Evolutionary conservation across 2,888 invertebrate species (phyloP).

Genomic region (Plagiodera versicolora): DNA sequence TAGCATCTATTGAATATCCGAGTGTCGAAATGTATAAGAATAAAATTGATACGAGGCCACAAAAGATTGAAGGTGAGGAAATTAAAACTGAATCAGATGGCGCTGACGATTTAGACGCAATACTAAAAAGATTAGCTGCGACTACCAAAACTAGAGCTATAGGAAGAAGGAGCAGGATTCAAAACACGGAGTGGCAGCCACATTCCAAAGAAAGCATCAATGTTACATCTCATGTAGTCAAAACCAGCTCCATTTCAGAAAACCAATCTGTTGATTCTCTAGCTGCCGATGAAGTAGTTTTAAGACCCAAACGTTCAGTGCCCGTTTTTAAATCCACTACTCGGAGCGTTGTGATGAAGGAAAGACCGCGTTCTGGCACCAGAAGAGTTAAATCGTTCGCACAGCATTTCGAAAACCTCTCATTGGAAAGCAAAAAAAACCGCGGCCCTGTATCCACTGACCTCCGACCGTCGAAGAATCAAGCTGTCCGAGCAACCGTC

Average conservation of each 20-base stretch:
- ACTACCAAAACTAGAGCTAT: background rate
- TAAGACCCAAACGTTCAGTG: background rate
- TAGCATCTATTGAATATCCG: too few species aligned
- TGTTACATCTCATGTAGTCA: too few species aligned
- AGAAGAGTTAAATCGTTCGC: constrained; percentile 28
- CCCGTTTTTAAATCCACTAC: background rate
- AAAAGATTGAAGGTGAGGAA: background rate
- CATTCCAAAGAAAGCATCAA: too few species aligned
- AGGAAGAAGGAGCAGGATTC: too few species aligned
- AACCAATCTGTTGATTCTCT: too few species aligned
- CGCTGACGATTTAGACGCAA: background rate
- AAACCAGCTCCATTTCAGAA: too few species aligned
- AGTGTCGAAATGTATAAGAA: too few species aligned
- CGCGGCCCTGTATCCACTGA: constrained; percentile 32
- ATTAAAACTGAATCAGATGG: background rate
- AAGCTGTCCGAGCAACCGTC: background rate
- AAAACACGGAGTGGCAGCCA: too few species aligned
- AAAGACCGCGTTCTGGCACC: constrained; percentile 6
- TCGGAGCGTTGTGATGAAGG: too few species aligned
- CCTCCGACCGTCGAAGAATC: background rate
- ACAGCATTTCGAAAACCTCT: constrained; percentile 26
- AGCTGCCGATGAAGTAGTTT: background rate
- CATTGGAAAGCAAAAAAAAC: constrained; percentile 16
- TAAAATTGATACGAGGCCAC: background rate
- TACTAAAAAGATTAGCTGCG: background rate